Base-by-base conservation (phyloP, 2,888 invertebrate genomes). In the Cheilosia urbana region DNA sequence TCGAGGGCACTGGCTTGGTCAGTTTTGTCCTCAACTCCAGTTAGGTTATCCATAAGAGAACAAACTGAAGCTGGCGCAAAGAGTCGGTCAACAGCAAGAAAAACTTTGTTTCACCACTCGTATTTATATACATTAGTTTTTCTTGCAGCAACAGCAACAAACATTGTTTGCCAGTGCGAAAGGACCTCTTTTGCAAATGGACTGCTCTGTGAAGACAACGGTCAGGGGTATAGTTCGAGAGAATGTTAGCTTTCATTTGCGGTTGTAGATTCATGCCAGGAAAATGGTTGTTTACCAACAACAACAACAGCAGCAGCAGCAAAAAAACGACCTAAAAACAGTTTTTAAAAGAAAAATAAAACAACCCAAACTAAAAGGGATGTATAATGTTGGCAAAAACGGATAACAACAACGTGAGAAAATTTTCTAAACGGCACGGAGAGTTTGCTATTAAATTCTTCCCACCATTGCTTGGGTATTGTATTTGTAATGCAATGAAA, bases 21-120 rank as follows among this genome's bases (percentile, higher is more conserved):
- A 55, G 84, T 75, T 72, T 65, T 85, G 81, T 85, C 76, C 76
- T 85, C 81, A 81, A 73, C 81, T 85, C 49, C 63, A 63, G 76
- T 85, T 76, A 49, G 65, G 72, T 77, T 85, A 72, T 81, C 85
- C 81, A 40, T 42, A 55, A 24, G 21, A 9, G 47, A 11, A 49
- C 55, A 34, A 24, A n/a, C 34, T 58, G 13, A 21, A 47, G 63
- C 42, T 62, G 30, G 24, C 63, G 71, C 60, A 84, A 66, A 71
- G 63, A 76, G 81, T 81, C 55, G 66, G 85, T 77, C 76, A 85
- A 85, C 76, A 85, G 76, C 76, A 80, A 71, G 57, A 66, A 78
- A 83, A 85, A 80, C 84, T 80, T 85, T 71, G 71, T 60, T 80
- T 72, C 62, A 71, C 75, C 65, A 75, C 73, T 75, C 60, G 80